A percentile compares a stretch with the other conserved stretches of the same genome.
Evolutionary conservation across 2,888 invertebrate genomes (phyloP).

Genomic region (Lumbricus terrestris): DNA sequence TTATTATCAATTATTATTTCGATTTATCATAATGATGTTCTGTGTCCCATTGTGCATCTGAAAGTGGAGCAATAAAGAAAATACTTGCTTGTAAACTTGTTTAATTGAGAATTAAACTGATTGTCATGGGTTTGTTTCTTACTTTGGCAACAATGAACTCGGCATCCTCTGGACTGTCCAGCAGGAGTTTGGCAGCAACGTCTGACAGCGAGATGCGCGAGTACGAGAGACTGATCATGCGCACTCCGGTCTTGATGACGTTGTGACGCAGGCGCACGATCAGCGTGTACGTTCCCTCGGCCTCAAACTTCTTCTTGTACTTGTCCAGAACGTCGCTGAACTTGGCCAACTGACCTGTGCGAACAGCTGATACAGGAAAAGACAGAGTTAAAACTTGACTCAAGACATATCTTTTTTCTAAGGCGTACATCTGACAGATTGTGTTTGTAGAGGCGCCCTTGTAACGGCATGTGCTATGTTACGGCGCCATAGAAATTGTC

Average conservation of each 20-base stretch:
- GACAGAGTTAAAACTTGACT: no score
- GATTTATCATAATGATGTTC: no score
- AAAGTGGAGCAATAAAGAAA: no score
- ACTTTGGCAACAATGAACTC: conserved; percentile 96
- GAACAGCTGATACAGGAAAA: conserved; percentile 67
- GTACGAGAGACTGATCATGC: conserved; percentile 92
- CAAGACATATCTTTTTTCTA: no score
- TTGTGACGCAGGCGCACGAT: conserved; percentile 94
- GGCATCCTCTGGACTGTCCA: conserved; percentile 95
- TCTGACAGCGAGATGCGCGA: conserved; percentile 92
- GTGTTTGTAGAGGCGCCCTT: no score
- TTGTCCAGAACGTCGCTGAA: conserved; percentile 91
- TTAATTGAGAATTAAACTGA: background rate
- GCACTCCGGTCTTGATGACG: conserved; percentile 96
- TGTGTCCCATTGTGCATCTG: no score
- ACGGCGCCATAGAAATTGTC: no score
- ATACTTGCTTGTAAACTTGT: no score
- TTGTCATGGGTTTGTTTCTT: conserved; percentile 12
- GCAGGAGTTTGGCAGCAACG: conserved; percentile 86
- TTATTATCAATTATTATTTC: no score
- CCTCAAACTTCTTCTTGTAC: conserved; percentile 85
- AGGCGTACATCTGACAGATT: no score
- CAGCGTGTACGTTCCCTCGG: conserved; percentile 91
- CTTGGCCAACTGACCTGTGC: conserved; percentile 87
- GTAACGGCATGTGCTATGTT: no score